These are phyloP conservation scores for Aphaenogaster ashmeadi DNA, from an alignment of 1,140 invertebrate species.

Conservation along the genomic window DNA sequence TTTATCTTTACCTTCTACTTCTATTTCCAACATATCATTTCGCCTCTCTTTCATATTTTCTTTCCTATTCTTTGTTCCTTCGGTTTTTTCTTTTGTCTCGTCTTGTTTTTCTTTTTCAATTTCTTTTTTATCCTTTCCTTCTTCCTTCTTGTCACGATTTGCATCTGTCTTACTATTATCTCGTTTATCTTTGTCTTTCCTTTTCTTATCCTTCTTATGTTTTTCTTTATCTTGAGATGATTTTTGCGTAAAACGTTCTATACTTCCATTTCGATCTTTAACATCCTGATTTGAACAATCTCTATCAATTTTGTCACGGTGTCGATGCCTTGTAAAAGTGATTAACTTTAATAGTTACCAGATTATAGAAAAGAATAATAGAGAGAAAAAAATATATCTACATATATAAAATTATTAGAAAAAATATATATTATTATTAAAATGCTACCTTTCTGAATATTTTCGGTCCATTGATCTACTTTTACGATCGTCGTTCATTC, in stretches of 20 bases:
- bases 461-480: conserved; percentile 62
- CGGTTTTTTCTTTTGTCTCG: conserved; percentile 62
- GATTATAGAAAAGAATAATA: conserved; percentile 15
- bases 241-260: conserved; percentile 71
- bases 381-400: neutral
- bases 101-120: conserved; percentile 70
- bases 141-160: conserved; percentile 66
- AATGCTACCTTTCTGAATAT: conserved; percentile 70
- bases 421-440: neutral
- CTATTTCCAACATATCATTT: conserved; percentile 45
- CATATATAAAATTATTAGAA: neutral
- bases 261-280: conserved; percentile 70
- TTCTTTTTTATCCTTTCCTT: conserved; percentile 71
- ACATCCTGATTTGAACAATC: conserved; percentile 62
- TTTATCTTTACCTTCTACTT: conserved; percentile 43
- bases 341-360: conserved; percentile 33
- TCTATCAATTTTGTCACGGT: conserved; percentile 70
- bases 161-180: conserved; percentile 71
- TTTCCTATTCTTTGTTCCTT: conserved; percentile 68
- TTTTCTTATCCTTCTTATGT: conserved; percentile 74
- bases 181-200: conserved; percentile 72
- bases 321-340: conserved; percentile 51
- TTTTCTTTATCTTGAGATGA: conserved; percentile 74
- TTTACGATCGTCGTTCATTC: conserved; percentile 42
- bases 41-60: conserved; percentile 69